phyloP scores from a whole-genome alignment of 2,888 invertebrate genomes.

The Gisinianus flammeolus region DNA sequence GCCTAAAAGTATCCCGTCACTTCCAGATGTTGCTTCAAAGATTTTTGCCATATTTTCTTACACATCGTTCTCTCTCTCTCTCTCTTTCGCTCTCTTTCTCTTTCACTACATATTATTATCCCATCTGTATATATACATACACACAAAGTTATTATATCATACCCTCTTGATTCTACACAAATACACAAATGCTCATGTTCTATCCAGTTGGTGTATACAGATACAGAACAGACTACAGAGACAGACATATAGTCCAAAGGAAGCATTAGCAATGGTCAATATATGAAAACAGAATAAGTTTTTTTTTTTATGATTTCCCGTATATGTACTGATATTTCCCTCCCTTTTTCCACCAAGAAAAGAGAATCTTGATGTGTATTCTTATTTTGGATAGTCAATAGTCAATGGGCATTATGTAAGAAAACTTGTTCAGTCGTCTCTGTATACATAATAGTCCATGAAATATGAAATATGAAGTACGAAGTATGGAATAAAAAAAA shows the following conservation, averaged over 20 bases:
- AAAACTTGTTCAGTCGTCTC: too few species aligned
- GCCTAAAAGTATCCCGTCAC: constrained; percentile 57
- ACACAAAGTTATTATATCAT: too few species aligned
- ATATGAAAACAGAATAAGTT: background rate
- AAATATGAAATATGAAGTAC: constrained; percentile 5
- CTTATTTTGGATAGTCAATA: background rate
- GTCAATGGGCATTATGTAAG: background rate
- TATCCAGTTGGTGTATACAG: too few species aligned
- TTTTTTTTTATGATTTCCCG: background rate
- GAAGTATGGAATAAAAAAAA: constrained; percentile 7
- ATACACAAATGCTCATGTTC: background rate
- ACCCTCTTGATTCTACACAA: background rate
- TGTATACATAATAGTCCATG: too few species aligned
- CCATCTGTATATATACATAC: background rate
- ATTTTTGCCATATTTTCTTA: constrained; percentile 42
- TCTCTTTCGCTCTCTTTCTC: background rate
- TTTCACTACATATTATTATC: constrained; percentile 16
- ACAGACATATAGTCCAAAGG: too few species aligned
- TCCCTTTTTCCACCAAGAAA: too few species aligned
- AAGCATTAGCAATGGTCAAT: too few species aligned
- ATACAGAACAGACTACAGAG: too few species aligned
- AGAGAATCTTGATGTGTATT: background rate
- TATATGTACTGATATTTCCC: too few species aligned
- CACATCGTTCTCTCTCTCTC: background rate
- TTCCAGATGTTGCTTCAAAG: constrained; percentile 57